Evolutionary conservation across 2,888 invertebrate species (phyloP).

Genomic region (Drosophila colorata): DNA sequence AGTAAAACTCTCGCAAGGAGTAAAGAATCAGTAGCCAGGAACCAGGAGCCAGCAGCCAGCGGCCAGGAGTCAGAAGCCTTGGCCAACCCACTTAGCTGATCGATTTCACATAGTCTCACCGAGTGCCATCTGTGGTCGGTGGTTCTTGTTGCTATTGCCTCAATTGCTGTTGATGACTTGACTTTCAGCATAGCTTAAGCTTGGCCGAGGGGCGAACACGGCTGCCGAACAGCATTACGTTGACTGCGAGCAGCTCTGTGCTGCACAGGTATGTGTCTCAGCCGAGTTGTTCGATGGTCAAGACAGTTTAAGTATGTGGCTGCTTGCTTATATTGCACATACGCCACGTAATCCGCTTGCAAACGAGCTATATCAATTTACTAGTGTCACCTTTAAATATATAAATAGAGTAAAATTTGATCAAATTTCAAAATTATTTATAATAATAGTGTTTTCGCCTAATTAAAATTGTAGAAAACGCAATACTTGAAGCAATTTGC

Average conservation of each 20-base stretch:
- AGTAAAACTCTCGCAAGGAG: slow-evolving; percentile 14
- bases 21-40: slow-evolving; percentile 1
- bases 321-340: slow-evolving; percentile 25
- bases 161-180: slow-evolving; percentile 57
- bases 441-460: slow-evolving; percentile 5
- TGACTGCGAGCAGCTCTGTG: slow-evolving; percentile 23
- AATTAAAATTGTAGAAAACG: slow-evolving; percentile 1
- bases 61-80: slow-evolving; percentile 5
- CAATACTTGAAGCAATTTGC: slow-evolving; percentile 1
- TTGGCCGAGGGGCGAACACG: slow-evolving; percentile 16
- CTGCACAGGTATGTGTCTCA: slow-evolving; percentile 23
- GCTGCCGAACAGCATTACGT: slow-evolving; percentile 40
- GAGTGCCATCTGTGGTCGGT: slow-evolving; percentile 40
- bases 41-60: slow-evolving; percentile 6
- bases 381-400: background rate
- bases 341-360: slow-evolving; percentile 23
- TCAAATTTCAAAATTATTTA: background rate
- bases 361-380: slow-evolving; percentile 8
- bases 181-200: slow-evolving; percentile 39
- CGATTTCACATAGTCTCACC: slow-evolving; percentile 65
- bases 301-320: background rate
- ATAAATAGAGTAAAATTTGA: background rate
- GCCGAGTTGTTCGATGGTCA: background rate
- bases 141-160: slow-evolving; percentile 14
- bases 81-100: slow-evolving; percentile 55